These are phyloP conservation scores for Gallinago paraguaiae DNA, from an alignment of 2,113 vertebrate genomes.

Conservation along the genomic window DNA sequence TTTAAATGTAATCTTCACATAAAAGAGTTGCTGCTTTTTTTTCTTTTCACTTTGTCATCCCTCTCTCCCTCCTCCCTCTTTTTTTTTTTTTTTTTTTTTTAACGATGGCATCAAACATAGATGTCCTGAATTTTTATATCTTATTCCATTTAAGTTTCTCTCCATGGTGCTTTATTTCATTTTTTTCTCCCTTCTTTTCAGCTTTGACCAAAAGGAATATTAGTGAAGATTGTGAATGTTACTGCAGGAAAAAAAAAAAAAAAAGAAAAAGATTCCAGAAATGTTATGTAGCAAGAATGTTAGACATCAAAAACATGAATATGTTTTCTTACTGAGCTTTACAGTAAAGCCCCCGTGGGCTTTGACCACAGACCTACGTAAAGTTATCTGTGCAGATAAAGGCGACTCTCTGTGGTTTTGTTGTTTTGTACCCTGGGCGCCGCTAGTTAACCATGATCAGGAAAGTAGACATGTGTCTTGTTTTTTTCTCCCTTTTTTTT, in stretches of 20 bases:
- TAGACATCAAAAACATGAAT: background rate
- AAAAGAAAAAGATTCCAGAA: background rate
- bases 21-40: slow-evolving; percentile 73
- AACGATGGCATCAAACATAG: slow-evolving; percentile 43
- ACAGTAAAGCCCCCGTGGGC: slow-evolving; percentile 9
- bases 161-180: background rate
- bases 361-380: slow-evolving; percentile 21
- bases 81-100: slow-evolving; percentile 48
- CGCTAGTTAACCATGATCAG: background rate
- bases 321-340: slow-evolving; percentile 16
- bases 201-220: background rate
- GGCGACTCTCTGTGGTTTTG: background rate
- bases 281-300: background rate
- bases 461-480: background rate
- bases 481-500: background rate
- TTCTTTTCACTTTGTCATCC: slow-evolving; percentile 69
- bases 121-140: slow-evolving; percentile 63
- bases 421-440: background rate
- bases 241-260: background rate
- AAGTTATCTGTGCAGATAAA: slow-evolving; percentile 39
- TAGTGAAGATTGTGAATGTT: background rate
- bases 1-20: slow-evolving; percentile 82
- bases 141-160: slow-evolving; percentile 2
- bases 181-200: background rate
- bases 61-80: background rate